Conservation (phyloP, 2,797 vertebrate species). For the Etheostoma nigrum region DNA sequence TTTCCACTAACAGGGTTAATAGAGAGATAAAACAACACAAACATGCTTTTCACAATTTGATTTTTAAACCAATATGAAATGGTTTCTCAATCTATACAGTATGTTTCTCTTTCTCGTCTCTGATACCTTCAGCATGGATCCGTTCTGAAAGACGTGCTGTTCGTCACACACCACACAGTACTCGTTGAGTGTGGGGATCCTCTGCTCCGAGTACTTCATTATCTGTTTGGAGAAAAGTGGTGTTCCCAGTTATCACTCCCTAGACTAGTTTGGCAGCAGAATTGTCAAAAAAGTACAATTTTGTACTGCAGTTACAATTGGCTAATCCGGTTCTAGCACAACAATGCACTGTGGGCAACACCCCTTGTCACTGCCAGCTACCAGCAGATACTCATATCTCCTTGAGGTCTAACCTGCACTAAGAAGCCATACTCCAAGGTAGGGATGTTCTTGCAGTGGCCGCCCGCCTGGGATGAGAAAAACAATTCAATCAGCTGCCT, state of each 20-base stretch:
- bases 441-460: constrained; percentile 98
- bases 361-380: not conserved
- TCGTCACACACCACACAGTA: constrained; percentile 99
- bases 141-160: constrained; percentile 99
- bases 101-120: not conserved
- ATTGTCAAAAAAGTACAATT: constrained; percentile 9
- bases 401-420: constrained; percentile 90
- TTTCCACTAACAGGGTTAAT: constrained; percentile 1
- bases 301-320: not conserved
- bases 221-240: constrained; percentile 84
- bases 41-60: not conserved
- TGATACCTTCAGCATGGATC: constrained; percentile 98
- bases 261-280: constrained; percentile 8
- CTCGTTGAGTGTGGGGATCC: constrained; percentile 97
- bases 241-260: constrained; percentile 53
- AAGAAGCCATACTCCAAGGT: constrained; percentile 99
- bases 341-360: not conserved
- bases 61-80: not conserved
- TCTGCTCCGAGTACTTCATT: constrained; percentile 99
- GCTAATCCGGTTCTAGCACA: constrained; percentile 4
- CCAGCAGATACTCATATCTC: constrained; percentile 16
- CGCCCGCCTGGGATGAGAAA: constrained; percentile 92
- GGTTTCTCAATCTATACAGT: not conserved
- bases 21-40: constrained; percentile 1
- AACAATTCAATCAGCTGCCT: constrained; percentile 93